Evolutionary conservation across 2,888 invertebrate species (phyloP).

Genomic region (Tholera decimalis): DNA sequence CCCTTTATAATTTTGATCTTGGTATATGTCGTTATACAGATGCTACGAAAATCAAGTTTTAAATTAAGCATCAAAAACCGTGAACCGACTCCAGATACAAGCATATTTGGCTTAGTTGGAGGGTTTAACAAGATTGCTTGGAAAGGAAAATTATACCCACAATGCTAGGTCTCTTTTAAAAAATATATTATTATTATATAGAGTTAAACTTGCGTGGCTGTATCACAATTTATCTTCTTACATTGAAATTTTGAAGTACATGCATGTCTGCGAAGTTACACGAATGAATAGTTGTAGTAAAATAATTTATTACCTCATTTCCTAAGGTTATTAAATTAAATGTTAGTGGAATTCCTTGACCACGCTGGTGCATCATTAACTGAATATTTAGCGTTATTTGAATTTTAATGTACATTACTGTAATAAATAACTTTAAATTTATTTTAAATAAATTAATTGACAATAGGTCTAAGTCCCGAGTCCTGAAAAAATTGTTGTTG

Average conservation of each 20-base stretch:
- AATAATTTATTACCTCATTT: constrained; percentile 33
- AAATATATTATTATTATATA: no score
- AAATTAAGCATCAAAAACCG: no score
- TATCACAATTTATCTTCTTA: not conserved
- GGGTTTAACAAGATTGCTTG: no score
- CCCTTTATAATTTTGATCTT: not conserved
- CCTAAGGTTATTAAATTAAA: constrained; percentile 58
- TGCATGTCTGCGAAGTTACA: not conserved
- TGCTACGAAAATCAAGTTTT: constrained; percentile 1
- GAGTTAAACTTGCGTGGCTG: not conserved
- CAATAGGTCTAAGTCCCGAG: no score
- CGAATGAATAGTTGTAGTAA: constrained; percentile 3
- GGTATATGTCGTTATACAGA: not conserved
- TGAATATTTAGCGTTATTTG: constrained; percentile 30
- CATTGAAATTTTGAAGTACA: not conserved
- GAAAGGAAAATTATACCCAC: no score
- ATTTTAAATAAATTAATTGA: no score
- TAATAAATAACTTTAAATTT: no score
- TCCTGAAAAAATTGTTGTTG: no score
- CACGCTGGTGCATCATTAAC: constrained; percentile 31
- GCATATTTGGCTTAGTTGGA: no score
- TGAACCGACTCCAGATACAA: no score
- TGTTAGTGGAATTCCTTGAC: constrained; percentile 71
- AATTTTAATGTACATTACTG: no score
- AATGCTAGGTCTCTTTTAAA: no score